Percentiles rank a stretch among this genome's conserved stretches.
phyloP scores from a whole-genome alignment of 2,797 vertebrate species.

The Xenopus petersii region DNA sequence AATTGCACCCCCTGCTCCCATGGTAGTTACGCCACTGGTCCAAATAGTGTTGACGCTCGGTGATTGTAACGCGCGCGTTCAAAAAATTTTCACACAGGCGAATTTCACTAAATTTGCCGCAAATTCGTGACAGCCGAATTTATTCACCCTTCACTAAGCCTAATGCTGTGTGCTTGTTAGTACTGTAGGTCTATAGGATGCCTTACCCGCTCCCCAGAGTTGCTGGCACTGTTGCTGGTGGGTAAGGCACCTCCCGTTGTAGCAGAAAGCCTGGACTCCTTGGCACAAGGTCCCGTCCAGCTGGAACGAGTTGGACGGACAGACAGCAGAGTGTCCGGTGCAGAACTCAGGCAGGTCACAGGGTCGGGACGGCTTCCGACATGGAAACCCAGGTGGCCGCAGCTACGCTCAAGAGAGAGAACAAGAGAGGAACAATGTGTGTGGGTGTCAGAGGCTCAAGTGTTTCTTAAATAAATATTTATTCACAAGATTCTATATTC shows the following conservation, averaged over 20 bases:
- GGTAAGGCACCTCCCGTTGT: slow-evolving; percentile 95
- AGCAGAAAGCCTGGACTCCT: slow-evolving; percentile 82
- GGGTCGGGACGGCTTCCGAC: slow-evolving; percentile 73
- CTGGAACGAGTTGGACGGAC: slow-evolving; percentile 89
- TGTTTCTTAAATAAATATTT: background rate
- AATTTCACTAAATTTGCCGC: too few relatives aligned
- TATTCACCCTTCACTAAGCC: too few relatives aligned
- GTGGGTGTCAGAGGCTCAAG: background rate
- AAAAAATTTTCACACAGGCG: too few relatives aligned
- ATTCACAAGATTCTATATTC: background rate
- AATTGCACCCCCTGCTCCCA: too few relatives aligned
- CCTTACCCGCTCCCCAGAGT: slow-evolving; percentile 87
- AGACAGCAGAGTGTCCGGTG: slow-evolving; percentile 81
- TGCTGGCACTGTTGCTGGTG: slow-evolving; percentile 87
- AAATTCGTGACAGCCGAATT: too few relatives aligned
- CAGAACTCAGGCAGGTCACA: slow-evolving; percentile 95
- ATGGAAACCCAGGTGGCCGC: slow-evolving; percentile 79
- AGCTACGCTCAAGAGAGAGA: slow-evolving; percentile 63
- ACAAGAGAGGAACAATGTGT: slow-evolving; percentile 5
- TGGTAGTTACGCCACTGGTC: too few relatives aligned
- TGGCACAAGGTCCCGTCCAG: slow-evolving; percentile 82
- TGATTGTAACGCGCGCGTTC: too few relatives aligned
- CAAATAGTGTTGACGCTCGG: too few relatives aligned
- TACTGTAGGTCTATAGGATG: too few relatives aligned
- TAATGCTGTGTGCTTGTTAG: too few relatives aligned